phyloP scores from a whole-genome alignment of 2,797 vertebrate species.

The Erpetoichthys calabaricus region DNA sequence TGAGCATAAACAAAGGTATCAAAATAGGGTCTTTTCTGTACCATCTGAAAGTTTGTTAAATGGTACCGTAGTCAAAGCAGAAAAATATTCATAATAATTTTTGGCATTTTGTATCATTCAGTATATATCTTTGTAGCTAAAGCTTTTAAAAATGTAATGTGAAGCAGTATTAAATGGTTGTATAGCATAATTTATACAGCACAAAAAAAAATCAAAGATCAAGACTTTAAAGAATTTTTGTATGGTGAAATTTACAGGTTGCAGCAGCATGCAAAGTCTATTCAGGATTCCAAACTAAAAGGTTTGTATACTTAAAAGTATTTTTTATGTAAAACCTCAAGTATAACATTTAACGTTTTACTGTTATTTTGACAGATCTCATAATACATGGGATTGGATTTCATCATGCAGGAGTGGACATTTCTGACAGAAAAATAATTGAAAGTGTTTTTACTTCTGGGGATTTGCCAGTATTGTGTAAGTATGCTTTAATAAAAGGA shows the following conservation, averaged over 20 bases:
- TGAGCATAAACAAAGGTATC: slow-evolving; percentile 83
- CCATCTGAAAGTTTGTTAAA: not conserved
- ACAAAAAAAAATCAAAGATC: too few relatives aligned
- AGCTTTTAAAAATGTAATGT: too few relatives aligned
- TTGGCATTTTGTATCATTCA: too few relatives aligned
- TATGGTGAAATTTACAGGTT: slow-evolving; percentile 46
- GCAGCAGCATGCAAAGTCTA: slow-evolving; percentile 61
- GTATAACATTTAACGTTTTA: slow-evolving; percentile 19
- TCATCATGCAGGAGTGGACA: slow-evolving; percentile 86
- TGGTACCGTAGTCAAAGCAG: not conserved
- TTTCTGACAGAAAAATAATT: slow-evolving; percentile 77
- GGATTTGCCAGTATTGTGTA: slow-evolving; percentile 89
- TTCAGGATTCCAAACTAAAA: slow-evolving; percentile 79
- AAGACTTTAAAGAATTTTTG: too few relatives aligned
- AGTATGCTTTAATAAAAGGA: slow-evolving; percentile 30
- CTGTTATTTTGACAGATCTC: slow-evolving; percentile 44
- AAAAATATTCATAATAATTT: too few relatives aligned
- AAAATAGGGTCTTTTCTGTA: slow-evolving; percentile 5
- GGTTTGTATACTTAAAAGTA: slow-evolving; percentile 45
- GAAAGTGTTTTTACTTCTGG: slow-evolving; percentile 74
- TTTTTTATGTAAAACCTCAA: slow-evolving; percentile 2
- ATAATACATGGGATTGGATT: slow-evolving; percentile 73
- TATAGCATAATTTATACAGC: too few relatives aligned
- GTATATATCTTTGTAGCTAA: too few relatives aligned
- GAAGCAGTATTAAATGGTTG: too few relatives aligned